Base-by-base conservation (phyloP, 2,797 vertebrate genomes). In the Podarcis siculus region DNA sequence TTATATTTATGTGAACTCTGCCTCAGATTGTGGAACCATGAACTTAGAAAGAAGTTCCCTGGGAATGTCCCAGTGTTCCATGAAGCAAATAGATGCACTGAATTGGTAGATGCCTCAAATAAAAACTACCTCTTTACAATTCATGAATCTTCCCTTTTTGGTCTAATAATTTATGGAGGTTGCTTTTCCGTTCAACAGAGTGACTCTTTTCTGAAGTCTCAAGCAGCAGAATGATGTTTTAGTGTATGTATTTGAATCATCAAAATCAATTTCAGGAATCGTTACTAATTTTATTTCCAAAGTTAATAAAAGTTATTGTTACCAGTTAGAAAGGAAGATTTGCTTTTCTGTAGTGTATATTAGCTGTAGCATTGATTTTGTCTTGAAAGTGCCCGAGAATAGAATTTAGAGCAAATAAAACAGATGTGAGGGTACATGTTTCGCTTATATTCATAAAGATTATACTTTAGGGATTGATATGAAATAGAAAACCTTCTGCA, bases 331-430 rank as follows among this genome's bases (percentile, higher is more conserved):
- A 92, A 91, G 82, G 89, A 92, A 91, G 69, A 93, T 90, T 77
- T 88, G 89, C 89, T 92, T 87, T 93, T 91, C 90, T 85, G 21
- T 79, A 35, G 81, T 67, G 25, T 91, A 45, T 91, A 86, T 93
- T 93, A 93, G 92, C 75, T 92, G 66, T 92, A 92, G 79, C 86
- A 95, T 92, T 90, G 93, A 93, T 95, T 94, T 96, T 95, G 90
- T 92, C 90, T 95, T 95, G 90, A 92, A 95, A 94, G 90, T 93
- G 93, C 93, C 95, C 90, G 93, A 93, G 94, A 8, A 66, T 4
- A 87, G 87, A 92, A 96, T 95, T 95, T 93, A 94, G 94, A 89
- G 87, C 90, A 94, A 92, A 92, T 90, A 94, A 94, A 95, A 93
- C 81, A 85, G 90, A 69, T 69, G 32, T 64, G 86, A 93, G 92